Conservation (phyloP, 2,888 invertebrate species). For the Agriopis marginaria region DNA sequence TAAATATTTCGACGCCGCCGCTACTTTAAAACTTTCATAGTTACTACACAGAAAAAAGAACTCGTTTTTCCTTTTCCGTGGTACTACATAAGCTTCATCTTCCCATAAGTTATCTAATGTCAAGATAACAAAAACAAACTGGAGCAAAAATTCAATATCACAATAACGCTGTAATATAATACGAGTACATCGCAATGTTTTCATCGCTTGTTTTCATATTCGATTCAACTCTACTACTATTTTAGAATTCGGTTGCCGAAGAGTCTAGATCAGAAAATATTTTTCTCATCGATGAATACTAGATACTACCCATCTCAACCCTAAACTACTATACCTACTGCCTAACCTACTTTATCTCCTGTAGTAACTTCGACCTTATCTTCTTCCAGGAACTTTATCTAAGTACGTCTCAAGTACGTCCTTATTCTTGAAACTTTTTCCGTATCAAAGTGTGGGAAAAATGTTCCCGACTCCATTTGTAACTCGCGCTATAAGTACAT, state of each 20-base stretch:
- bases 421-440: conserved; percentile 42
- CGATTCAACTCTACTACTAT: too few species aligned
- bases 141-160: too few species aligned
- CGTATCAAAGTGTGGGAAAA: conserved; percentile 49
- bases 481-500: conserved; percentile 46
- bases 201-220: background rate
- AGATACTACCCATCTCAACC: background rate
- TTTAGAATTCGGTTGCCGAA: background rate
- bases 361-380: conserved; percentile 9
- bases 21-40: too few species aligned
- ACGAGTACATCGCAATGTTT: background rate
- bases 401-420: conserved; percentile 32
- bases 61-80: too few species aligned
- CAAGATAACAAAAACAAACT: too few species aligned
- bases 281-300: too few species aligned
- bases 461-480: conserved; percentile 46
- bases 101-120: too few species aligned
- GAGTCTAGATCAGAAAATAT: background rate
- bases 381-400: conserved; percentile 41
- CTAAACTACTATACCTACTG: background rate
- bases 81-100: too few species aligned
- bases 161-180: background rate
- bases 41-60: too few species aligned
- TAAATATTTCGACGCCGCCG: too few species aligned
- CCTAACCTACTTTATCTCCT: conserved; percentile 12